Evolutionary conservation across 1,140 invertebrate genomes (phyloP), one percentile per base, ranked within the genome.

Genomic region (Cyclargus thomasi): DNA sequence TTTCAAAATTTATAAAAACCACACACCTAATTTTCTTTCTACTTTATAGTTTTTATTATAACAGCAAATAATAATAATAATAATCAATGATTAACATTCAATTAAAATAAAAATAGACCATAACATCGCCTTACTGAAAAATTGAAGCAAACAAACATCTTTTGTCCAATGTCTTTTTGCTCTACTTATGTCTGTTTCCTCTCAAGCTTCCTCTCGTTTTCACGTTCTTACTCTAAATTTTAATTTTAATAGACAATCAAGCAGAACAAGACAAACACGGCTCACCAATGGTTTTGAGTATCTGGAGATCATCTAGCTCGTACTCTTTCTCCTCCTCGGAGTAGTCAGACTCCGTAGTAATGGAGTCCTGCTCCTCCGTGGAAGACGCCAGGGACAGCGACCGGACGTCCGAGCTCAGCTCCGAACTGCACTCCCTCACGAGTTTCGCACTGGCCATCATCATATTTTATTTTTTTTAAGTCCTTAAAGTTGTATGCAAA

Each of bases 241-340:
- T 6, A 29, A 29, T 29, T n/a, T n/a, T n/a, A n/a, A 29, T 29
- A 29, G 6, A 29, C 4, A 39, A 39, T 39, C 4, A 11, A 47
- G 39, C 11, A 47, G 14, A 47, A 47, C 3, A 16, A 47, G 5
- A 29, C 5, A 29, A 21, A 6, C 21, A 18, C 6, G 10, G 62
- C 94, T 94, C 79, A 96, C 95, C 95, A 64, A 96, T 95, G 62
- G 95, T 96, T 91, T 95, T 96, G 71, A 96, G 93, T 70, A 95
- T 95, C 79, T 96, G 94, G 71, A 95, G 92, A 77, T 96, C 94
- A 71, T 96, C 95, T 73, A 96, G 87, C 72, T 93, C 93, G 77
- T 94, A 95, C 74, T 93, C 93, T 69, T 94, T 93, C 62, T 93
- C 91, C 71, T 94, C 94, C 76, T 95, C 94, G 57, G 91, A 90